These are phyloP conservation scores for Nerophis lumbriciformis DNA, from an alignment of 2,113 vertebrate genomes.

Conservation along the genomic window DNA sequence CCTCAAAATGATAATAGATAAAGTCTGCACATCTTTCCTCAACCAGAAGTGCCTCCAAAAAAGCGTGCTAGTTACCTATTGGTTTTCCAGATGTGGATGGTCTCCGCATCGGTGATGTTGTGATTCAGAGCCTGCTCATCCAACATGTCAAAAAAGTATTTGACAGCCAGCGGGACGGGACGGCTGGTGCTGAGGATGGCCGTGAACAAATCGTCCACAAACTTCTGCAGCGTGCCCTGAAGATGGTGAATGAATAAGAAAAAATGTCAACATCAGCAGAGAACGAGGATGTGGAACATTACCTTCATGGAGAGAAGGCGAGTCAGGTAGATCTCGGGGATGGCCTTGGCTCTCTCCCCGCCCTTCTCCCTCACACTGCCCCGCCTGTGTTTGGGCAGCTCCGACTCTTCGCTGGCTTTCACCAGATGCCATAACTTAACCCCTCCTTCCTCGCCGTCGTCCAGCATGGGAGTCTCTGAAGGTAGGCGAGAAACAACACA, in stretches of 20 bases:
- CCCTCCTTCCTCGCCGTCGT: conserved; percentile 91
- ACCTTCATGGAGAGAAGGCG: conserved; percentile 97
- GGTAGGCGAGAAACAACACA: not conserved
- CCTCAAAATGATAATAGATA: no score
- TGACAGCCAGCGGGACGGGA: conserved; percentile 88
- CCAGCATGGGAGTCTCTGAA: conserved; percentile 94
- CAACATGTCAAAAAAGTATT: conserved; percentile 94
- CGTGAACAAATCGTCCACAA: conserved; percentile 94
- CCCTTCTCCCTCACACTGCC: conserved; percentile 89
- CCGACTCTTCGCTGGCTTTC: conserved; percentile 91
- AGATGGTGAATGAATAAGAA: not conserved
- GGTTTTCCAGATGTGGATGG: conserved; percentile 98
- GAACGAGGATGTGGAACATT: not conserved
- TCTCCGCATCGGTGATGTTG: conserved; percentile 86
- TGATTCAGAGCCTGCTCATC: conserved; percentile 91
- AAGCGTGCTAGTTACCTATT: conserved; percentile 77
- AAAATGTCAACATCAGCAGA: no score
- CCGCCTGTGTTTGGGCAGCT: conserved; percentile 85
- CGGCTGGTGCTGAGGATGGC: conserved; percentile 91
- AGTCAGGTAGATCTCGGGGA: conserved; percentile 95
- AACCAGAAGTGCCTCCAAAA: not conserved
- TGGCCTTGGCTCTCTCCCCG: conserved; percentile 91
- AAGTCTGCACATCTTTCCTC: no score
- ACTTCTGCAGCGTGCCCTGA: conserved; percentile 95
- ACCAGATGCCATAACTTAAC: conserved; percentile 95